phyloP scores from a whole-genome alignment of 2,113 vertebrate genomes.

The Dolichallabes microphthalmus region DNA sequence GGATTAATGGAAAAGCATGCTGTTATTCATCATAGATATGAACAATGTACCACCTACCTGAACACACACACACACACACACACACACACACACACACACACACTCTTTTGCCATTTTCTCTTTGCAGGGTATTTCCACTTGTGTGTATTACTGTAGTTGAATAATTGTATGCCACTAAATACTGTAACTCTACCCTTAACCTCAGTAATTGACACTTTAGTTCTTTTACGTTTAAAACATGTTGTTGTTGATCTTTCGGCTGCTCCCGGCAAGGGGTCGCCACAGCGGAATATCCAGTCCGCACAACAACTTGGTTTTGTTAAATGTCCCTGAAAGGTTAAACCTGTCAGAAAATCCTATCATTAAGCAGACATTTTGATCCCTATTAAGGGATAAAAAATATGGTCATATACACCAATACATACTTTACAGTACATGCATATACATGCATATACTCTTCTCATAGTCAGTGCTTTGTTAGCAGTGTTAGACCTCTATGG shows the following conservation, averaged over 20 bases:
- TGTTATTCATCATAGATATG: too few relatives aligned
- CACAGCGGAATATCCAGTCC: too few relatives aligned
- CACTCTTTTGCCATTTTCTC: background rate
- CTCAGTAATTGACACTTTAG: background rate
- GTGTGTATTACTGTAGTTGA: background rate
- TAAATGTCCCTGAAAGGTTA: background rate
- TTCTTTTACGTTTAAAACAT: background rate
- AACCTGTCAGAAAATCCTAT: background rate
- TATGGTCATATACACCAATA: background rate
- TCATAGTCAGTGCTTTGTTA: conserved; percentile 32
- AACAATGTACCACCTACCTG: background rate
- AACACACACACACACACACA: background rate
- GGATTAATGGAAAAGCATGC: too few relatives aligned
- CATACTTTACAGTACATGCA: background rate
- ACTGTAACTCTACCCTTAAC: background rate
- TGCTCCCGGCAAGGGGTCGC: too few relatives aligned
- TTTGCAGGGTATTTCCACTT: background rate
- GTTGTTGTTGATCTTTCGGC: too few relatives aligned
- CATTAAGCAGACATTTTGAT: background rate
- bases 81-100: background rate
- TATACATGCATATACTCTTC: conserved; percentile 1
- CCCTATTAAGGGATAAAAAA: background rate
- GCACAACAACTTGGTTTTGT: too few relatives aligned
- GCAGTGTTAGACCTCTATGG: background rate
- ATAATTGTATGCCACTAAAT: background rate